Percentiles rank a stretch among this genome's conserved stretches.
These are phyloP conservation scores for Semnopithecus entellus DNA, from an alignment of 2,113 vertebrate genomes.

Conservation along the genomic window DNA sequence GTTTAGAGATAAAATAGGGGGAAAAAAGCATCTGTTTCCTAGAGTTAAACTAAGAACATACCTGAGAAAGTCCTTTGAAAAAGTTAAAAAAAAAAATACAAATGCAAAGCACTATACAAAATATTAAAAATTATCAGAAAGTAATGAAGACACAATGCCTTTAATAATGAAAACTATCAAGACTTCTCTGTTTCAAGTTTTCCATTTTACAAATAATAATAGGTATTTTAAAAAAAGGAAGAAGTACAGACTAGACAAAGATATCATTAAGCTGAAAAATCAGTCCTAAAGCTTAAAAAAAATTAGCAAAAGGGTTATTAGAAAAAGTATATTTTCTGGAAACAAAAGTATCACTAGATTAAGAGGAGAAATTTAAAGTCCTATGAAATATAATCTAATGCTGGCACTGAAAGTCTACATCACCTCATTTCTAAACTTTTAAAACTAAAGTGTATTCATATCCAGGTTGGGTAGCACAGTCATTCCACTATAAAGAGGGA, in stretches of 20 bases:
- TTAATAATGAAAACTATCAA: neutral
- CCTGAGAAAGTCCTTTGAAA: constrained; percentile 38
- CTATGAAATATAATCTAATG: constrained; percentile 15
- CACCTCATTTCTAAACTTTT: neutral
- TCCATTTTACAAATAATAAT: neutral
- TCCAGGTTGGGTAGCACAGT: neutral
- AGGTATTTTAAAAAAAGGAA: neutral
- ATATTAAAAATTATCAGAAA: neutral
- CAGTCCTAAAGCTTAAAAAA: constrained; percentile 16
- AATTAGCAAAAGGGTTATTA: constrained; percentile 14
- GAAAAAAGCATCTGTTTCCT: constrained; percentile 6
- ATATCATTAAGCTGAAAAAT: neutral
- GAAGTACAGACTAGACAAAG: neutral
- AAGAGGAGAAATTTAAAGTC: neutral
- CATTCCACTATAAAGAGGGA: neutral
- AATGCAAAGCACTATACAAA: neutral
- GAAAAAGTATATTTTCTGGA: neutral
- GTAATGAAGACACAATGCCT: neutral
- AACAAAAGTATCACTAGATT: constrained; percentile 5
- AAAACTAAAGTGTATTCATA: constrained; percentile 8
- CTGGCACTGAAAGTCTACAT: neutral
- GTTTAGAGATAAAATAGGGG: neutral
- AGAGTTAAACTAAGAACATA: neutral
- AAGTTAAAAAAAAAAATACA: constrained; percentile 31
- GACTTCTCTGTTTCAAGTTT: neutral